A percentile compares a stretch with the other conserved stretches of the same genome.
Evolutionary conservation across 2,888 invertebrate genomes (phyloP).

Genomic region (Scaptodrosophila latifasciaeformis): DNA sequence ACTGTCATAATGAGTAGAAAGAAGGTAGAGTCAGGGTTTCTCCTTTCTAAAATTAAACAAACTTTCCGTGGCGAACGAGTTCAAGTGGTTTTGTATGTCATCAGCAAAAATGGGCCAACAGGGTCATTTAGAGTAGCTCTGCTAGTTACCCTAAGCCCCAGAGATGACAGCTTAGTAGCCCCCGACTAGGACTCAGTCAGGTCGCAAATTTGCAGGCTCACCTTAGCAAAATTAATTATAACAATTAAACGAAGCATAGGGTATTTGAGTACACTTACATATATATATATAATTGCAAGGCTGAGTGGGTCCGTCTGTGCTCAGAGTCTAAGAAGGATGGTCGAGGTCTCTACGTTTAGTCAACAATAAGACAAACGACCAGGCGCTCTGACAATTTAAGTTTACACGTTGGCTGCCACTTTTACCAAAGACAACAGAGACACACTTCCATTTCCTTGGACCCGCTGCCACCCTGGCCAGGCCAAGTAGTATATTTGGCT

Average conservation of each 20-base stretch:
- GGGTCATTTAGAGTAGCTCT: constrained; percentile 13
- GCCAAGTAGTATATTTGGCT: too few species aligned
- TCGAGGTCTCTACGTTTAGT: background rate
- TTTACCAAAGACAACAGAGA: too few species aligned
- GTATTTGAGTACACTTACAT: too few species aligned
- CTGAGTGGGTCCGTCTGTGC: background rate
- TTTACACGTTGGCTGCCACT: too few species aligned
- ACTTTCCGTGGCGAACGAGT: constrained; percentile 15
- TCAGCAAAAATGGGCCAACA: constrained; percentile 43
- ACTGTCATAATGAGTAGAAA: constrained; percentile 32
- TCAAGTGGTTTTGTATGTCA: constrained; percentile 42
- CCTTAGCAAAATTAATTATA: constrained; percentile 59
- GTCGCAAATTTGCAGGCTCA: constrained; percentile 40
- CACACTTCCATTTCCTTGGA: too few species aligned
- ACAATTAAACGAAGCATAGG: constrained; percentile 36
- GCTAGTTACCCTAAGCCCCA: constrained; percentile 30
- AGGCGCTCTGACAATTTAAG: background rate
- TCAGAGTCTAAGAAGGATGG: background rate
- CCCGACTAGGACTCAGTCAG: constrained; percentile 12
- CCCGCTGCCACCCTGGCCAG: too few species aligned
- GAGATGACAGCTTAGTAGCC: constrained; percentile 8
- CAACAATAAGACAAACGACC: background rate
- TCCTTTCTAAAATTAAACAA: too few species aligned
- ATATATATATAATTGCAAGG: too few species aligned
- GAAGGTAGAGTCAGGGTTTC: too few species aligned